Percentiles rank a stretch among this genome's conserved stretches.
These are phyloP conservation scores for Eulithis prunata DNA, from an alignment of 2,888 invertebrate genomes.

Conservation along the genomic window DNA sequence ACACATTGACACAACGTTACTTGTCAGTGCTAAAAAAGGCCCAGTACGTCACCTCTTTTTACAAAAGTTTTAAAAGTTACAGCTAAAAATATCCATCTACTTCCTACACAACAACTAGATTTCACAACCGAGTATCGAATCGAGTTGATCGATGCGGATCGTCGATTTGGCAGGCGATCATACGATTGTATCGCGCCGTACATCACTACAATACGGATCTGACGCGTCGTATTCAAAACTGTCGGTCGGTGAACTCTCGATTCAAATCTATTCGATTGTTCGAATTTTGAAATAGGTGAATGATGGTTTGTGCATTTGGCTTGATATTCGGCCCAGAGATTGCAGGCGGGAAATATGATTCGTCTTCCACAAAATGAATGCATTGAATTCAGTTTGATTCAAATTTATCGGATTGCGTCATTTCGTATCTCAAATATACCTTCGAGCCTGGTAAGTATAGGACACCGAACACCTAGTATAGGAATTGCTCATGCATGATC, in stretches of 20 bases:
- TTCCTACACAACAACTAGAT: conserved; percentile 26
- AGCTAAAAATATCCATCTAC: conserved; percentile 26
- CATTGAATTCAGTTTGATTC: conserved; percentile 16
- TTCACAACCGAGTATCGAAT: conserved; percentile 40
- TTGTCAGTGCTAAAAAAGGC: background rate
- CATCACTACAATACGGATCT: conserved; percentile 46
- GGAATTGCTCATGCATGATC: conserved; percentile 13
- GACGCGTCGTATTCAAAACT: conserved; percentile 36
- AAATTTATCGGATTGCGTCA: conserved; percentile 15
- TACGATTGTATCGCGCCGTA: conserved; percentile 46
- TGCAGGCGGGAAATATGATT: conserved; percentile 22
- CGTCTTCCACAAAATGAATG: conserved; percentile 11
- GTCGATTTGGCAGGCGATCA: conserved; percentile 63
- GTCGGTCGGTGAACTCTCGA: conserved; percentile 26
- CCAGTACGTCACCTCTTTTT: conserved; percentile 20
- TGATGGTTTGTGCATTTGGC: conserved; percentile 26
- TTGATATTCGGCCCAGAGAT: conserved; percentile 17
- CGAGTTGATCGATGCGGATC: conserved; percentile 46
- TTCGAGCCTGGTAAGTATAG: too few relatives aligned
- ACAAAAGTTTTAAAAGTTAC: conserved; percentile 28
- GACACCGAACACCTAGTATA: too few relatives aligned
- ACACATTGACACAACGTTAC: conserved; percentile 2
- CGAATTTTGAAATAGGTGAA: conserved; percentile 34
- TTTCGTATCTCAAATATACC: conserved; percentile 7
- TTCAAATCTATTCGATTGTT: conserved; percentile 34